Evolutionary conservation across 2,113 vertebrate genomes (phyloP), one percentile per base, ranked within the genome.

Genomic region (Phyllostomus hastatus): DNA sequence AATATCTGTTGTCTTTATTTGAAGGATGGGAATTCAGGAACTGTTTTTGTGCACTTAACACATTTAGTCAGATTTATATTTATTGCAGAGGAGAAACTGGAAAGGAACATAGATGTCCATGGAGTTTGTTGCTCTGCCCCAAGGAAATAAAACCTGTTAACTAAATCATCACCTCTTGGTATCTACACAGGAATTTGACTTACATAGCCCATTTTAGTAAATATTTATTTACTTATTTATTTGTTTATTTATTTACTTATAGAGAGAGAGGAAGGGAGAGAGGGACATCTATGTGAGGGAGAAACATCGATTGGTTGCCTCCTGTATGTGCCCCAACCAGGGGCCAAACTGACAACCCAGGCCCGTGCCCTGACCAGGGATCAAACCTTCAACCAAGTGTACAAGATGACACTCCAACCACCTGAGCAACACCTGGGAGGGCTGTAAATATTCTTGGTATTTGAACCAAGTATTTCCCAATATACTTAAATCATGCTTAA

Each of bases 51-150:
- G n/a, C 19, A 82, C 83, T 87, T 94, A 79, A 43, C n/a, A 90
- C 14, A 48, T 79, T 83, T 82, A 64, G 31, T 82, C 43, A 91
- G 31, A 69, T 92, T 89, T 69, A 67, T 95, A 89, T 87, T 96
- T 95, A 88, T 17, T 87, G 38, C 61, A 57, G 57, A 83, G 76
- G 75, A 91, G 76, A 81, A 90, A 84, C 16, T 70, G 41, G 33
- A 81, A 96, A 90, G 43, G 33, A 93, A 70, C 57, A 76, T 89
- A 95, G 75, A 66, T 88, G 38, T 52, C 59, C 28, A 17, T 7
- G 87, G 80, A 61, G 9, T 73, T 94, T 84, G 95, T 70, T 81
- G 16, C n/a, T 94, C 5, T 84, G 28, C 35, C 72, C 28, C 38
- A 66, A 79, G 59, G 61, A 72, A 83, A 85, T 75, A 72, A 89